Evolutionary conservation across 2,888 invertebrate genomes (phyloP).

Genomic region (Leucophenga montana): DNA sequence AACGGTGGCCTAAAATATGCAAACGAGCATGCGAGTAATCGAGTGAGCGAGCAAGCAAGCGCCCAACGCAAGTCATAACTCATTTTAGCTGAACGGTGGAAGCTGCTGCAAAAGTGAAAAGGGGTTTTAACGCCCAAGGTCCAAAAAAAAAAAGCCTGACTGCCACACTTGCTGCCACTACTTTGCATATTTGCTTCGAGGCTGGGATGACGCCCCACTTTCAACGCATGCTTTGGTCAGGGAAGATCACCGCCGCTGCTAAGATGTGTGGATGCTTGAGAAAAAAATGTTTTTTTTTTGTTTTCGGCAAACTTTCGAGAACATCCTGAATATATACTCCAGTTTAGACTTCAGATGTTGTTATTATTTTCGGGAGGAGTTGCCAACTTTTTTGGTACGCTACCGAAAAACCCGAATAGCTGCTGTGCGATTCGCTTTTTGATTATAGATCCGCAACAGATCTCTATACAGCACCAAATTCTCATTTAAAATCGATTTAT

Average conservation of each 20-base stretch:
- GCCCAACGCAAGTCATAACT: slow-evolving; percentile 69
- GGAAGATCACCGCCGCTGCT: slow-evolving; percentile 32
- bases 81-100: slow-evolving; percentile 59
- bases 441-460: slow-evolving; percentile 45
- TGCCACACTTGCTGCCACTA: slow-evolving; percentile 10
- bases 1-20: slow-evolving; percentile 73
- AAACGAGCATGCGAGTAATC: slow-evolving; percentile 58
- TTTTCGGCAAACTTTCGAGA: background rate
- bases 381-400: slow-evolving; percentile 50
- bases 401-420: slow-evolving; percentile 50
- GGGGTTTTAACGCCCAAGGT: slow-evolving; percentile 9
- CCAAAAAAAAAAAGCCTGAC: slow-evolving; percentile 14
- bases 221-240: slow-evolving; percentile 58
- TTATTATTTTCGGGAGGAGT: slow-evolving; percentile 43
- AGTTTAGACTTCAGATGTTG: slow-evolving; percentile 3
- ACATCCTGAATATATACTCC: background rate
- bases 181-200: slow-evolving; percentile 24
- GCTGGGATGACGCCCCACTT: slow-evolving; percentile 64
- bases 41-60: slow-evolving; percentile 45
- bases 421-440: slow-evolving; percentile 50
- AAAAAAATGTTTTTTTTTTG: too few relatives aligned
- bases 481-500: slow-evolving; percentile 72
- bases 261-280: too few relatives aligned
- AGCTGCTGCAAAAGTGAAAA: slow-evolving; percentile 7
- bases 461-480: slow-evolving; percentile 40